Conservation (phyloP, 2,888 invertebrate species). For the Lycaena phlaeas region DNA sequence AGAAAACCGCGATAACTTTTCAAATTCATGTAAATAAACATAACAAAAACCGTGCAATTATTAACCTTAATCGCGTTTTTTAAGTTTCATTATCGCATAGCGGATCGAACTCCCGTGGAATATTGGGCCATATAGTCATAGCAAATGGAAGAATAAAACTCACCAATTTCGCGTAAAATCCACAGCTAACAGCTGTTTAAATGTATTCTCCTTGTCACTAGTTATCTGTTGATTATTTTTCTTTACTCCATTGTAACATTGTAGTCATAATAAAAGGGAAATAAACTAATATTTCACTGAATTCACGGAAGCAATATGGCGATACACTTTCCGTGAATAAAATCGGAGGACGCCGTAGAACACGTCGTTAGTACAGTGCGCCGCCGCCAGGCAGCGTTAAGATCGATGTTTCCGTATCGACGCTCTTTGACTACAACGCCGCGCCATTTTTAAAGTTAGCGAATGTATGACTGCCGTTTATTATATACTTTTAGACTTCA, state of each 20-base stretch:
- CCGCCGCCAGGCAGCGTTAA: slow-evolving; percentile 50
- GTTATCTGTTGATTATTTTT: slow-evolving; percentile 44
- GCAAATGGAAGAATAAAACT: slow-evolving; percentile 67
- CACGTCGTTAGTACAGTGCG: slow-evolving; percentile 69
- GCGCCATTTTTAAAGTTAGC: slow-evolving; percentile 23
- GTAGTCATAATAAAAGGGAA: slow-evolving; percentile 68
- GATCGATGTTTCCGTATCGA: slow-evolving; percentile 56
- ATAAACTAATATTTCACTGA: slow-evolving; percentile 62
- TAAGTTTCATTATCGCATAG: slow-evolving; percentile 76
- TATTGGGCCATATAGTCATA: slow-evolving; percentile 75
- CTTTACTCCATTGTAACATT: slow-evolving; percentile 64
- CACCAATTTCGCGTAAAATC: slow-evolving; percentile 56
- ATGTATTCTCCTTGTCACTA: slow-evolving; percentile 39
- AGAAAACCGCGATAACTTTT: slow-evolving; percentile 71
- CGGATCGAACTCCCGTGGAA: slow-evolving; percentile 74
- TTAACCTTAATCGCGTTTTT: slow-evolving; percentile 75
- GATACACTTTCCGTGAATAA: slow-evolving; percentile 71
- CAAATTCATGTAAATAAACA: slow-evolving; percentile 74
- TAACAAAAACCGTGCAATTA: slow-evolving; percentile 74
- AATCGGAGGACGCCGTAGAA: slow-evolving; percentile 72
- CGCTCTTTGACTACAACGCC: slow-evolving; percentile 27
- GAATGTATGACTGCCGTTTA: too few relatives aligned
- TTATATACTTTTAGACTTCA: too few relatives aligned
- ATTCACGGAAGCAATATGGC: slow-evolving; percentile 73
- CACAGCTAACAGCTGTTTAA: slow-evolving; percentile 38